Conservation (phyloP, 2,113 vertebrate species). For the Pygoscelis adeliae region DNA sequence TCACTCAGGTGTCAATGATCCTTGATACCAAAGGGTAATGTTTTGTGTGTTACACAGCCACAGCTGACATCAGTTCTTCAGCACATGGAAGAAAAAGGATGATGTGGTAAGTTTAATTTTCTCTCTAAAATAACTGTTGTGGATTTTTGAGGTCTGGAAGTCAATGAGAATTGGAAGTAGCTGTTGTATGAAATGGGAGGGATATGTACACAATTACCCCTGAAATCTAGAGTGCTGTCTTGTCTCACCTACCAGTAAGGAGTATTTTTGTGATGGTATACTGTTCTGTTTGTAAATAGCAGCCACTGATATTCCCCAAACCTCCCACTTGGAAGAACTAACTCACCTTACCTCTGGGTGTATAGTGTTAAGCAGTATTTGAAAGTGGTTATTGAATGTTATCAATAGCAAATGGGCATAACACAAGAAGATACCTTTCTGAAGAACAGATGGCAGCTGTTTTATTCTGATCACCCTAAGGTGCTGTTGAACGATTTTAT, state of each 20-base stretch:
- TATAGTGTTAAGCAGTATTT: not conserved
- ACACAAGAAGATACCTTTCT: not conserved
- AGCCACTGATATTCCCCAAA: not conserved
- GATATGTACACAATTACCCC: not conserved
- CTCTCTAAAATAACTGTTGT: not conserved
- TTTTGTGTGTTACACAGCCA: not conserved
- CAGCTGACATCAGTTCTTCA: not conserved
- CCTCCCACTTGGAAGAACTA: not conserved
- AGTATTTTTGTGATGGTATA: not conserved
- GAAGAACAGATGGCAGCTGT: not conserved
- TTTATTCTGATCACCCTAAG: not conserved
- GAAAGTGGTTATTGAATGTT: not conserved
- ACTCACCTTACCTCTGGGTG: not conserved
- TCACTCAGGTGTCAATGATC: not conserved
- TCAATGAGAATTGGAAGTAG: not conserved
- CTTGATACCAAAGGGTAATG: not conserved
- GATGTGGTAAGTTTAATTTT: not conserved
- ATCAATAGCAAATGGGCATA: not conserved
- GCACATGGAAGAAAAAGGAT: not conserved
- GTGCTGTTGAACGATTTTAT: not conserved
- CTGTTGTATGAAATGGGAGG: not conserved
- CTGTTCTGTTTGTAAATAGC: not conserved
- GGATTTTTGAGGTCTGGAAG: not conserved
- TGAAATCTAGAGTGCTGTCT: not conserved
- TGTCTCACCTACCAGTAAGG: not conserved